phyloP scores from a whole-genome alignment of 2,888 invertebrate species.

The Odontothrips loti region DNA sequence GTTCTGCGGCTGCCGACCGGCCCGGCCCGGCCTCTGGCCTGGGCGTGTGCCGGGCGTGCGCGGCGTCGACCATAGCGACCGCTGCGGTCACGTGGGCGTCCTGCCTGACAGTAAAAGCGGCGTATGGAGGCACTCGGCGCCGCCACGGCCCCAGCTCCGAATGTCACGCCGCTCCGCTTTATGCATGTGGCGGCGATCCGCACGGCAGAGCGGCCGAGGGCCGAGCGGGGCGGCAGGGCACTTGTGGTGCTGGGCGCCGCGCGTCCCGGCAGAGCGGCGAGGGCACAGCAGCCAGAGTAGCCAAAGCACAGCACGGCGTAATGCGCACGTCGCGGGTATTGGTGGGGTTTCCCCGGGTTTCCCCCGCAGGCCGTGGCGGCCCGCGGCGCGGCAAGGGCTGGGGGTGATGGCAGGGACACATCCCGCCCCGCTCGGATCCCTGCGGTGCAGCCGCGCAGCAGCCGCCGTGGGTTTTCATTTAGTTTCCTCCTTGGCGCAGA shows the following conservation, averaged over 20 bases:
- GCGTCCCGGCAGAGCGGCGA: no score
- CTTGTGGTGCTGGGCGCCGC: background rate
- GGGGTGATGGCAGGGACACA: no score
- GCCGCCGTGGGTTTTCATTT: no score
- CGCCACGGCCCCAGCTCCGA: background rate
- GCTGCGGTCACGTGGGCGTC: background rate
- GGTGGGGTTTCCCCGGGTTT: no score
- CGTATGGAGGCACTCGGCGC: background rate
- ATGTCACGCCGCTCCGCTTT: background rate
- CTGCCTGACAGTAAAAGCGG: background rate
- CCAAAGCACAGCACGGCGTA: no score
- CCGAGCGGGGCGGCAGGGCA: conserved; percentile 14
- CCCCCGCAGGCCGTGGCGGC: no score
- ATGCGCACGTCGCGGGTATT: no score
- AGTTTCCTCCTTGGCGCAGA: background rate
- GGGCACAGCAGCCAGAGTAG: no score
- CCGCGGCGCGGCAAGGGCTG: no score
- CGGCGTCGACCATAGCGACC: background rate
- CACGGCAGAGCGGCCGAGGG: background rate
- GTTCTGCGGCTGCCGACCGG: background rate
- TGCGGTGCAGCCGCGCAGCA: no score
- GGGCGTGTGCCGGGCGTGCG: background rate
- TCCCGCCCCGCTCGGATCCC: no score
- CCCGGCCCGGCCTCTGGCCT: background rate
- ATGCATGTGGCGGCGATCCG: background rate